Conservation (phyloP, 1,140 invertebrate species). For the Drosophila gunungcola region DNA sequence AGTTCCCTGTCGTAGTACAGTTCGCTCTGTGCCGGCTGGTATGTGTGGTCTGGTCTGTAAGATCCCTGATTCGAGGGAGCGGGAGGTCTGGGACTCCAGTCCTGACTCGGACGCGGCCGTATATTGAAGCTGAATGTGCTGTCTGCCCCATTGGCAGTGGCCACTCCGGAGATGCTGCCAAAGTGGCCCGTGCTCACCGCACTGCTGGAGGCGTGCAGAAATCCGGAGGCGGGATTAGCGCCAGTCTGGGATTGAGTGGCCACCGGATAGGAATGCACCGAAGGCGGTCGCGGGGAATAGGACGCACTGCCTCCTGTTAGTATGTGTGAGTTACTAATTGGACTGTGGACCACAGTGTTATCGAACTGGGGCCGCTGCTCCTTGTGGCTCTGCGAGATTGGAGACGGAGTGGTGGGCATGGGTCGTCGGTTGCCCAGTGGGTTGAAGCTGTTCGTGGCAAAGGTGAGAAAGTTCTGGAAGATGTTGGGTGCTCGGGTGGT, state of each 20-base stretch:
- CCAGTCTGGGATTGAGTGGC: slow-evolving; percentile 56
- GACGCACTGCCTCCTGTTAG: slow-evolving; percentile 3
- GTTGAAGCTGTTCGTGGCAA: slow-evolving; percentile 67
- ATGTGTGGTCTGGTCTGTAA: slow-evolving; percentile 47
- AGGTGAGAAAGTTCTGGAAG: slow-evolving; percentile 72
- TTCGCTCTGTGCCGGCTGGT: slow-evolving; percentile 36
- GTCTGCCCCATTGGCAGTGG: slow-evolving; percentile 75
- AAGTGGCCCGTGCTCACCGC: slow-evolving; percentile 64
- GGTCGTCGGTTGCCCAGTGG: slow-evolving; percentile 50
- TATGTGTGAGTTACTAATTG: slow-evolving; percentile 38
- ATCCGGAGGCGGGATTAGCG: slow-evolving; percentile 32
- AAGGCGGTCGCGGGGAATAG: slow-evolving; percentile 40
- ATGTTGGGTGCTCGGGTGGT: slow-evolving; percentile 69
- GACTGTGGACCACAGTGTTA: slow-evolving; percentile 45
- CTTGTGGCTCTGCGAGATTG: slow-evolving; percentile 35
- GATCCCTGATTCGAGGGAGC: too few species aligned
- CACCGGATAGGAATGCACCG: slow-evolving; percentile 41
- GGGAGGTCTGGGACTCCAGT: background rate
- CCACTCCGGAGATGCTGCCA: slow-evolving; percentile 71
- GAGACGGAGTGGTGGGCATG: slow-evolving; percentile 33
- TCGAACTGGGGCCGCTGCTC: slow-evolving; percentile 60
- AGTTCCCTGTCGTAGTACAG: slow-evolving; percentile 69
- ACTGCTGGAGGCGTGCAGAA: slow-evolving; percentile 70
- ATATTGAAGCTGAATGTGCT: slow-evolving; percentile 83
- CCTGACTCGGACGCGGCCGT: slow-evolving; percentile 68